Evolutionary conservation across 2,888 invertebrate genomes (phyloP).

Genomic region (Zootermopsis nevadensis): DNA sequence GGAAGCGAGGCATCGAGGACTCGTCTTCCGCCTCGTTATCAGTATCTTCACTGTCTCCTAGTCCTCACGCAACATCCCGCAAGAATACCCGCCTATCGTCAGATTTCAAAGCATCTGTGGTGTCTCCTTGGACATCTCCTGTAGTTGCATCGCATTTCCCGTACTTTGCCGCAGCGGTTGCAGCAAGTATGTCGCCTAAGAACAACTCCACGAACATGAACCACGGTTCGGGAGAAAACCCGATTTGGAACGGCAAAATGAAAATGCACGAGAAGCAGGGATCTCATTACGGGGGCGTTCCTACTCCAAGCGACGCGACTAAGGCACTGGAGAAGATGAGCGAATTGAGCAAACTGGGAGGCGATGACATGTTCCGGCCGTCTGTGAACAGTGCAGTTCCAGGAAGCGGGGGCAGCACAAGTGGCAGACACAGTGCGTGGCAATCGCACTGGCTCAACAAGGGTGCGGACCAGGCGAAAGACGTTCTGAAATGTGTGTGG

Average conservation of each 20-base stretch:
- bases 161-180: conserved; percentile 82
- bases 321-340: conserved; percentile 93
- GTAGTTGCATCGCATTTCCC: conserved; percentile 81
- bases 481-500: conserved; percentile 97
- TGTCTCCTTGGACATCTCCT: conserved; percentile 83
- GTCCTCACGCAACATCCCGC: conserved; percentile 55
- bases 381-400: conserved; percentile 63
- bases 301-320: conserved; percentile 80
- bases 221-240: conserved; percentile 63
- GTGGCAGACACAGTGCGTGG: conserved; percentile 87
- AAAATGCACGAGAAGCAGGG: conserved; percentile 70
- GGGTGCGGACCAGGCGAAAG: conserved; percentile 94
- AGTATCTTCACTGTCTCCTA: conserved; percentile 54
- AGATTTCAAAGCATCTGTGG: conserved; percentile 74
- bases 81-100: conserved; percentile 60
- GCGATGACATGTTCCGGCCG: conserved; percentile 80
- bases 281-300: conserved; percentile 51
- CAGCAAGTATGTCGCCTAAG: conserved; percentile 79
- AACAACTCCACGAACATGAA: conserved; percentile 63
- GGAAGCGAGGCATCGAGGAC: conserved; percentile 77
- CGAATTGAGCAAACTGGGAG: conserved; percentile 86
- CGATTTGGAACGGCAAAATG: conserved; percentile 82
- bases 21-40: conserved; percentile 60
- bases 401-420: conserved; percentile 65
- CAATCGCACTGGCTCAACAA: conserved; percentile 98